Evolutionary conservation across 1,140 invertebrate species (phyloP).

Genomic region (Hyphantria cunea): DNA sequence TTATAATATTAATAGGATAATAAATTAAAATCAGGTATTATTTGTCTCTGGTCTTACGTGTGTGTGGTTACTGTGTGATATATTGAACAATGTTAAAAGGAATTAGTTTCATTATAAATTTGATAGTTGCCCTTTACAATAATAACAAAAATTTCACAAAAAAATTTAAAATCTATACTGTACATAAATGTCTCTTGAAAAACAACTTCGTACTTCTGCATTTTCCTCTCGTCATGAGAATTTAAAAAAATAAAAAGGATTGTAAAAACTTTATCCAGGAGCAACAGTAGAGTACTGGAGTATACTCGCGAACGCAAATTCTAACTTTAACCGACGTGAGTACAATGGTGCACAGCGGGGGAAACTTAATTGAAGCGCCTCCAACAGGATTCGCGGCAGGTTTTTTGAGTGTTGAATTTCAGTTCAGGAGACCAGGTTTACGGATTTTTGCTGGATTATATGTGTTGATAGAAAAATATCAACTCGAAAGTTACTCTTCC

Average conservation of each 20-base stretch:
- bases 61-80: no score
- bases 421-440: constrained; percentile 2
- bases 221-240: constrained; percentile 2
- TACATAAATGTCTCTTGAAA: neutral
- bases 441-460: neutral
- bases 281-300: constrained; percentile 10
- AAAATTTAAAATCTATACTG: neutral
- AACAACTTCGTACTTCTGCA: neutral
- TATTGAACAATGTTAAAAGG: no score
- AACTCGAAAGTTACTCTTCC: neutral
- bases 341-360: constrained; percentile 22
- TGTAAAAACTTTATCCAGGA: constrained; percentile 10
- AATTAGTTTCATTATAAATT: no score
- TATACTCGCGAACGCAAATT: constrained; percentile 22
- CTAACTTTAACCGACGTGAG: constrained; percentile 13
- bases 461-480: neutral
- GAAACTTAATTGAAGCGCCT: constrained; percentile 26
- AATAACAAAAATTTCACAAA: no score
- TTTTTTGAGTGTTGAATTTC: constrained; percentile 9
- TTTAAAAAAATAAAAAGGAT: constrained; percentile 3
- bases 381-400: neutral
- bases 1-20: no score
- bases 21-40: no score
- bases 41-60: no score
- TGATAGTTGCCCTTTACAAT: no score